A percentile compares a stretch with the other conserved stretches of the same genome.
phyloP scores from a whole-genome alignment of 2,113 vertebrate genomes.

The Hydropotes inermis region DNA sequence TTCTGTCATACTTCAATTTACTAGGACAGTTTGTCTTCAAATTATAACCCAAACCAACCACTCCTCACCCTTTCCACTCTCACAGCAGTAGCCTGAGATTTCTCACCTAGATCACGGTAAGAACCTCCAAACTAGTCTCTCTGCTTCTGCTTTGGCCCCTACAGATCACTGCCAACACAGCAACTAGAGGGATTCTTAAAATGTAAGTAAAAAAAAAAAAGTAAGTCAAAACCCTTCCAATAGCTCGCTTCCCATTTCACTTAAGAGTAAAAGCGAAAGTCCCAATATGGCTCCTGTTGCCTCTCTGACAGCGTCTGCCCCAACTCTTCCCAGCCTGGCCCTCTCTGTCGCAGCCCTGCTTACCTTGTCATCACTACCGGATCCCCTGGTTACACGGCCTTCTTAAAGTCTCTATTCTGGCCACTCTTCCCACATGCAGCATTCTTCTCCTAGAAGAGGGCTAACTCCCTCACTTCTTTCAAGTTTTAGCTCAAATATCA shows the following conservation, averaged over 20 bases:
- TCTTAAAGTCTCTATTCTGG: neutral
- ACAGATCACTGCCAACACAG: neutral
- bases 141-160: neutral
- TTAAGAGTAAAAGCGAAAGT: neutral
- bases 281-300: neutral
- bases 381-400: neutral
- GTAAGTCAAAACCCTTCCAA: neutral
- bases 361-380: neutral
- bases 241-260: slow-evolving; percentile 21
- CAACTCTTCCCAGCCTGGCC: neutral
- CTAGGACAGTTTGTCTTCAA: slow-evolving; percentile 7
- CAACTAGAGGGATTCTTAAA: neutral
- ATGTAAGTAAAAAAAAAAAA: neutral
- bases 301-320: neutral
- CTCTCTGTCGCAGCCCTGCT: neutral
- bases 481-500: neutral
- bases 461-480: neutral
- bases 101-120: neutral
- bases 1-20: neutral
- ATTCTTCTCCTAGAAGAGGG: neutral
- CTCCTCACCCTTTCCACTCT: neutral
- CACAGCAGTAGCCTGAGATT: neutral
- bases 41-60: neutral
- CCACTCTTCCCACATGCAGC: neutral
- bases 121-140: neutral